Percentiles rank a stretch among this genome's conserved stretches.
phyloP scores from a whole-genome alignment of 1,140 invertebrate genomes.

The Cotesia vestalis region DNA sequence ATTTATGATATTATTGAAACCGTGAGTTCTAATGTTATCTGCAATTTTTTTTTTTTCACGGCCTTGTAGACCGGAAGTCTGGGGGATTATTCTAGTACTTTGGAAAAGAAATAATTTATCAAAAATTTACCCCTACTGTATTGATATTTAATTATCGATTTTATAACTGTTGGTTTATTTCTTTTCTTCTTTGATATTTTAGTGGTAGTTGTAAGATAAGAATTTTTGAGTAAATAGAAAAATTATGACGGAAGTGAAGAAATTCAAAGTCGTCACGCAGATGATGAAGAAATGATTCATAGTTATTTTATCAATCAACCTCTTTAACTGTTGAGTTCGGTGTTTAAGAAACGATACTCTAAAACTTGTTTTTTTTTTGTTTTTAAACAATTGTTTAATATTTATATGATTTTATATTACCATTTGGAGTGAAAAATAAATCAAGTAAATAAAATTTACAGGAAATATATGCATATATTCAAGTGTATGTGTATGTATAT shows the following conservation, averaged over 20 bases:
- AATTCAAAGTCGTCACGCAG: conserved; percentile 12
- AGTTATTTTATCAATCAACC: conserved; percentile 7
- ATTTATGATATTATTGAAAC: neutral
- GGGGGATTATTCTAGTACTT: too few species aligned
- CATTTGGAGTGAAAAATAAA: too few species aligned
- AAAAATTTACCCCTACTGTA: too few species aligned
- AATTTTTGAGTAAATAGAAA: neutral
- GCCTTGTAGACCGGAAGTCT: too few species aligned
- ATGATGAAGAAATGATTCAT: conserved; percentile 23
- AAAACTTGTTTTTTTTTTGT: neutral
- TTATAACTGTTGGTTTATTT: neutral
- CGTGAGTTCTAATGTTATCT: too few species aligned
- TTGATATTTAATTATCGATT: neutral
- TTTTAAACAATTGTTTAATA: neutral
- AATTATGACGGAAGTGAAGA: neutral
- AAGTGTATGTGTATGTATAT: too few species aligned
- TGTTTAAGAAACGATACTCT: neutral
- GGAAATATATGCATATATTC: too few species aligned
- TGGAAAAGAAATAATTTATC: too few species aligned
- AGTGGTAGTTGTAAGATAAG: too few species aligned
- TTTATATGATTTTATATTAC: neutral
- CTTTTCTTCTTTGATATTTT: neutral
- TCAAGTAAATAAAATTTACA: too few species aligned
- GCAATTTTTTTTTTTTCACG: too few species aligned
- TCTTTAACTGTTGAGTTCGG: neutral